These are phyloP conservation scores for Acanthaster planci DNA, from an alignment of 35 echinoderm and acorn worm genomes.

Conservation along the genomic window DNA sequence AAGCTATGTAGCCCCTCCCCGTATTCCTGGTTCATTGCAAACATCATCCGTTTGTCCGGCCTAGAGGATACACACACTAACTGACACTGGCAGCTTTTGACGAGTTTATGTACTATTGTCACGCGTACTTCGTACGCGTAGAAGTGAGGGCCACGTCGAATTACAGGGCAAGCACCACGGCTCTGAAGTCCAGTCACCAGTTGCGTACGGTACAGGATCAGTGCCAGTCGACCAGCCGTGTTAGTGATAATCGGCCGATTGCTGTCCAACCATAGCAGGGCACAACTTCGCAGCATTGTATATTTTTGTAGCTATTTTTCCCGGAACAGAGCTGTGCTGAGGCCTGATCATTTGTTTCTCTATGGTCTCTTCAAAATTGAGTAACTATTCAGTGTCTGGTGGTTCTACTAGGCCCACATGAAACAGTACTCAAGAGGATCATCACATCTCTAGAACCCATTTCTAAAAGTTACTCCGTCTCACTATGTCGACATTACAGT, in stretches of 20 bases:
- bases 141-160: no score
- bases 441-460: not conserved
- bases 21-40: not conserved
- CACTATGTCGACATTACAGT: slow-evolving; percentile 6
- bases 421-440: not conserved
- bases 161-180: no score
- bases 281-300: no score
- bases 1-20: slow-evolving; percentile 27
- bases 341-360: not conserved
- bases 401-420: not conserved
- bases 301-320: not conserved
- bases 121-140: not conserved
- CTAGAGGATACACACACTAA: not conserved
- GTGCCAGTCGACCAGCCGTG: no score
- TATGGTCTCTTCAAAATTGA: not conserved
- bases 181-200: no score
- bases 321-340: not conserved
- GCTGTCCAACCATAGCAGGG: no score
- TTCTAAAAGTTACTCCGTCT: not conserved
- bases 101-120: not conserved
- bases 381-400: not conserved
- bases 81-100: not conserved
- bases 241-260: no score
- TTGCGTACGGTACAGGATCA: no score
- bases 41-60: not conserved